Evolutionary conservation across 1,140 invertebrate species (phyloP), one percentile per base, ranked within the genome.

Genomic region (Magallana ariakensis): DNA sequence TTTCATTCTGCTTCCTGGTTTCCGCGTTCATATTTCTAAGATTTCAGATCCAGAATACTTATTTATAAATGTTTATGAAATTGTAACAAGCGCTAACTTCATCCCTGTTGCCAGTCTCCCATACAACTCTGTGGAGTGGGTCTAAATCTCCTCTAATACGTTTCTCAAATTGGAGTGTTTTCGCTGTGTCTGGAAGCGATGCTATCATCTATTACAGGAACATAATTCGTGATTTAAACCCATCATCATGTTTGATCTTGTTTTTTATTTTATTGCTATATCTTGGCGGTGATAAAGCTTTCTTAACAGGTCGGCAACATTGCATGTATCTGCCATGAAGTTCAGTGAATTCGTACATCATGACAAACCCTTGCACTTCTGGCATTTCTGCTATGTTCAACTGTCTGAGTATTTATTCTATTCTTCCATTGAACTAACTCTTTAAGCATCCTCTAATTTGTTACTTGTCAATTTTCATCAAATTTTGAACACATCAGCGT

Each of bases 1-100:
- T 75, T 75, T 75, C 22, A 75, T 75, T 75, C 66, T 9, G 13
- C 33, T 13, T 13, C 66, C 19, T 26, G 13, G 66, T 75, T 26
- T 22, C 22, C 22, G 33, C 66, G 66, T 75, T 26, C 66, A 26
- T 75, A 75, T 75, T 75, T 75, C 66, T 75, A 75, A 75, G 66
- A 75, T 75, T 75, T 75, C 66, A 75, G 22, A 26, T 75, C 22
- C 26, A 75, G 66, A 26, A 75, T 1, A 75, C 66, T 75, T 75
- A 75, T 75, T 75, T 75, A 75, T 75, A 75, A 75, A 75, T 75
- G 22, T 75, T 75, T 75, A 75, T 75, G 66, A 26, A 75, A 75
- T 75, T 26, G 66, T 75, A 75, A 75, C 66, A 75, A 75, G 66
- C 66, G 19, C 33, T 75, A 75, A 75, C 22, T 75, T 75, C 66